These are phyloP conservation scores for Scotopteryx bipunctaria DNA, from an alignment of 2,888 invertebrate species.

Conservation along the genomic window DNA sequence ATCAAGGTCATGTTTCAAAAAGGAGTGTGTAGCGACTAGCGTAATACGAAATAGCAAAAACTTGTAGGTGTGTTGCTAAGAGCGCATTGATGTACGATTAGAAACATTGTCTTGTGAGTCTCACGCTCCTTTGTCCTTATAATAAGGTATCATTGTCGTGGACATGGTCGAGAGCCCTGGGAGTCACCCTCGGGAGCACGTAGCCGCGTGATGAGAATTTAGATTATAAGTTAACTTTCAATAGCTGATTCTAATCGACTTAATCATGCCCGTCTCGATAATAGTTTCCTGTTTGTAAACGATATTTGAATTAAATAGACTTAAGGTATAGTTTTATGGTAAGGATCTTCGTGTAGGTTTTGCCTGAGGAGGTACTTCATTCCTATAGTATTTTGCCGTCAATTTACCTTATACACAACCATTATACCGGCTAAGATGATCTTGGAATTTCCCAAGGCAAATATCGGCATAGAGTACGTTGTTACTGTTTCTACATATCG, in stretches of 20 bases:
- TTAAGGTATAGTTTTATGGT: constrained; percentile 19
- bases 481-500: too few species aligned
- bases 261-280: constrained; percentile 48
- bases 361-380: constrained; percentile 10
- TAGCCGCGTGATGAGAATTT: constrained; percentile 67
- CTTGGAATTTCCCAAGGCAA: constrained; percentile 7
- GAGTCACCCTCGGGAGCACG: constrained; percentile 63
- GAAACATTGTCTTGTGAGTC: constrained; percentile 61
- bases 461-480: neutral
- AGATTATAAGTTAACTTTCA: constrained; percentile 67
- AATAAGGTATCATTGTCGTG: constrained; percentile 73
- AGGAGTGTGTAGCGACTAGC: too few species aligned
- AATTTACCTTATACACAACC: constrained; percentile 6
- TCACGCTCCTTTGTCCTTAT: constrained; percentile 71
- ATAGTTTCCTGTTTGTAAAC: constrained; percentile 38
- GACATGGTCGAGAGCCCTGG: constrained; percentile 66
- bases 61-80: constrained; percentile 25
- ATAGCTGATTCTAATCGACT: constrained; percentile 62
- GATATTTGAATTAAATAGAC: constrained; percentile 28
- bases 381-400: constrained; percentile 10
- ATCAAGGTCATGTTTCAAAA: too few species aligned
- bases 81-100: constrained; percentile 41
- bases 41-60: too few species aligned
- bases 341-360: constrained; percentile 12
- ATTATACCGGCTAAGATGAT: constrained; percentile 14